These are phyloP conservation scores for Diarsia mendica DNA, from an alignment of 2,888 invertebrate genomes.

Conservation along the genomic window DNA sequence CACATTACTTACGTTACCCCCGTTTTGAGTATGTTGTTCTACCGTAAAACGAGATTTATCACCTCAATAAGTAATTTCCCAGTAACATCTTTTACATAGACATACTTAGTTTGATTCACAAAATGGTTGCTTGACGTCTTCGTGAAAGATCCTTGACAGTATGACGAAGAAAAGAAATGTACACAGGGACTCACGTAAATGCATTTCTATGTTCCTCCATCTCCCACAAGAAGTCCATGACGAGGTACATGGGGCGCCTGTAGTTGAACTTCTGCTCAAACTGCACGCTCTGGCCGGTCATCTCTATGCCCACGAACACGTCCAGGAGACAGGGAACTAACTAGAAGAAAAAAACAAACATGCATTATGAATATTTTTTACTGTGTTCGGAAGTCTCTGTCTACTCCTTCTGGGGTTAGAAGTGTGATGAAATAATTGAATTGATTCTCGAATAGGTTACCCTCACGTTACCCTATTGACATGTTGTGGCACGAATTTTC, in stretches of 20 bases:
- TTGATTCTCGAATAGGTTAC: background rate
- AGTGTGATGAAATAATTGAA: background rate
- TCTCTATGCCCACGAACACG: conserved; percentile 99
- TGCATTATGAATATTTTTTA: background rate
- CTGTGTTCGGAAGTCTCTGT: background rate
- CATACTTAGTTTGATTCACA: too few species aligned
- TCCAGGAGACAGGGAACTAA: conserved; percentile 95
- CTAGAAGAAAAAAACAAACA: conserved; percentile 78
- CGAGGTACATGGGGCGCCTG: conserved; percentile 97
- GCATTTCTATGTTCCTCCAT: conserved; percentile 94
- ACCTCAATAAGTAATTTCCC: too few species aligned
- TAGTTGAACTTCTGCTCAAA: conserved; percentile 99
- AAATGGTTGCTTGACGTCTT: too few species aligned
- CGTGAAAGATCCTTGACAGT: too few species aligned
- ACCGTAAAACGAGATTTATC: too few species aligned
- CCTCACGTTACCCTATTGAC: background rate
- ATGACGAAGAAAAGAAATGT: background rate
- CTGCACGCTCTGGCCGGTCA: conserved; percentile 98
- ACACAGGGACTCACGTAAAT: conserved; percentile 91
- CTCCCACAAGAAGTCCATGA: conserved; percentile 97
- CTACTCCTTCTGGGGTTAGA: background rate
- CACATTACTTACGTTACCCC: too few species aligned
- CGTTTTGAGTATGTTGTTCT: too few species aligned
- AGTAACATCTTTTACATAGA: too few species aligned
- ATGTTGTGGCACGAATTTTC: too few species aligned